Percentiles rank a stretch among this genome's conserved stretches.
These are phyloP conservation scores for Orthosia gracilis DNA, from an alignment of 2,888 invertebrate species.

Conservation along the genomic window DNA sequence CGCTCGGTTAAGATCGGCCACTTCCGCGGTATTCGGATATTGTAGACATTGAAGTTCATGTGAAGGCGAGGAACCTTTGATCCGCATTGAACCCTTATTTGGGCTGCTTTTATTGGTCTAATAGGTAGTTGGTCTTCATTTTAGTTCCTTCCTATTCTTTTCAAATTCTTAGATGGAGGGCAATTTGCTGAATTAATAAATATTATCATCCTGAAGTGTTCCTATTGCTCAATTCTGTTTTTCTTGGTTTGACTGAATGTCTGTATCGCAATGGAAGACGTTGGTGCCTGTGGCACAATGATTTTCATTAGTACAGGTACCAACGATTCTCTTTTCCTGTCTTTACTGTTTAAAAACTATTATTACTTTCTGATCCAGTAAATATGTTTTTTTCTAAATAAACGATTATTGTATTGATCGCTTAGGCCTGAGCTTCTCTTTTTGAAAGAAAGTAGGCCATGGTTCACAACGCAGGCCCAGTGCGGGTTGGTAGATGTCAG, in stretches of 20 bases:
- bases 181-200: not conserved
- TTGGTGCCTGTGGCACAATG: no score
- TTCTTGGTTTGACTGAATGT: not conserved
- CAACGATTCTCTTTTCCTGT: no score
- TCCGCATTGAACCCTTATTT: conserved; percentile 18
- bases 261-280: no score
- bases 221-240: not conserved
- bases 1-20: conserved; percentile 42
- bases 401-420: no score
- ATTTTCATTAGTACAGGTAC: no score
- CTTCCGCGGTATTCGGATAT: conserved; percentile 45
- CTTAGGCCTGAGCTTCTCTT: not conserved
- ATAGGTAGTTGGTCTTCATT: not conserved
- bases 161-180: not conserved
- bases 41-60: conserved; percentile 46
- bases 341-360: no score
- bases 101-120: conserved; percentile 17
- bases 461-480: not conserved
- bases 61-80: conserved; percentile 27
- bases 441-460: not conserved
- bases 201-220: not conserved
- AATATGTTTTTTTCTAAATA: no score
- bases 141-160: not conserved
- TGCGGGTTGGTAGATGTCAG: not conserved
- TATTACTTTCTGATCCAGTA: no score